These are phyloP conservation scores for Diaprepes abbreviatus DNA, from an alignment of 2,888 invertebrate species.

Conservation along the genomic window DNA sequence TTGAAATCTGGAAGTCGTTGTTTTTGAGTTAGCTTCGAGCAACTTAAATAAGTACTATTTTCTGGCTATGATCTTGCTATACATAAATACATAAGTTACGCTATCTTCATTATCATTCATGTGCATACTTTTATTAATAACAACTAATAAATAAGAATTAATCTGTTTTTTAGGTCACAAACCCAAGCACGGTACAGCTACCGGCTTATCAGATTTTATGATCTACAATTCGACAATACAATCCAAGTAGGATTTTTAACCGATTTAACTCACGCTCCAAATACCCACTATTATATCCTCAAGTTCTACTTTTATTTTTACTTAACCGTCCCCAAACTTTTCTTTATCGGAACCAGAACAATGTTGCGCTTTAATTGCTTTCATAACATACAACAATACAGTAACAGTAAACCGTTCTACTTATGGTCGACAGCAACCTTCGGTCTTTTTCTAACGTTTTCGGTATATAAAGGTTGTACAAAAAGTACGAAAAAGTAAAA, in stretches of 20 bases:
- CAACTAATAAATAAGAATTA: too few relatives aligned
- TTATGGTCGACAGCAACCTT: conserved; percentile 9
- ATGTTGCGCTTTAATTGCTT: conserved; percentile 40
- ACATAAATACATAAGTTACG: too few relatives aligned
- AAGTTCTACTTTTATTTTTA: conserved; percentile 55
- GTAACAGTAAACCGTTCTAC: conserved; percentile 30
- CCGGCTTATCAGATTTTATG: not conserved
- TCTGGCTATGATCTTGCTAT: too few relatives aligned
- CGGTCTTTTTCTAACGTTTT: conserved; percentile 15
- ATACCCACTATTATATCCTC: conserved; percentile 25
- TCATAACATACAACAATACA: conserved; percentile 27
- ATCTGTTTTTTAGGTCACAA: too few relatives aligned
- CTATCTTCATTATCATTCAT: too few relatives aligned
- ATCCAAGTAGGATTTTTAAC: not conserved
- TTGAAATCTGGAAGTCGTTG: too few relatives aligned
- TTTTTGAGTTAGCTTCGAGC: too few relatives aligned
- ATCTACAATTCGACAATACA: not conserved
- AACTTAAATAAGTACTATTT: too few relatives aligned
- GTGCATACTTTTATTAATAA: too few relatives aligned
- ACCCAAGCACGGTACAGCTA: not conserved
- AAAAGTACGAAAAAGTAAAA: too few relatives aligned
- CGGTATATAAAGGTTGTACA: not conserved
- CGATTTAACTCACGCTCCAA: conserved; percentile 20
- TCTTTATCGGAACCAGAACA: conserved; percentile 24
- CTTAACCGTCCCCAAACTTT: conserved; percentile 32